phyloP scores from a whole-genome alignment of 2,797 vertebrate genomes.

The Cossypha heuglini region DNA sequence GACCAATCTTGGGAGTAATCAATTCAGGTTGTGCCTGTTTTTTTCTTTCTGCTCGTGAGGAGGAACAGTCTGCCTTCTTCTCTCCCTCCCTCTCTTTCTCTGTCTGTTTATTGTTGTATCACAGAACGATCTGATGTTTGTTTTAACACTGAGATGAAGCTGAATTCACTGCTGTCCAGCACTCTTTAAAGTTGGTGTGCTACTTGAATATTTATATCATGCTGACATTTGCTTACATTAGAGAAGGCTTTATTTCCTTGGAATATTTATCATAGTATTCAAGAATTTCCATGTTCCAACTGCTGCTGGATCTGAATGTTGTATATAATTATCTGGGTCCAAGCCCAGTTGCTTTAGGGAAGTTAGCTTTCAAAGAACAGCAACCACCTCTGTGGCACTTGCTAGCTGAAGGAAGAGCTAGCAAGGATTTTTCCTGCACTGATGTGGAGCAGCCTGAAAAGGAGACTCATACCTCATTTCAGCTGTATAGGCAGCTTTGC shows the following conservation, averaged over 20 bases:
- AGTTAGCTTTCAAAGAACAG: conserved; percentile 13
- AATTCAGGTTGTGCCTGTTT: neutral
- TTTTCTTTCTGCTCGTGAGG: neutral
- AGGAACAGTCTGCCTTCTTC: neutral
- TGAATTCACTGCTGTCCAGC: conserved; percentile 26
- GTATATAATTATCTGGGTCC: conserved; percentile 15
- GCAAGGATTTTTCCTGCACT: neutral
- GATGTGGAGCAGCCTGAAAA: neutral
- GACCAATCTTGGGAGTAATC: neutral
- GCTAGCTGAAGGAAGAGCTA: neutral
- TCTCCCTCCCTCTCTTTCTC: neutral
- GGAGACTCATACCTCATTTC: neutral
- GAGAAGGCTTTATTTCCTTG: conserved; percentile 56
- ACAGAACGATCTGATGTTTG: conserved; percentile 41
- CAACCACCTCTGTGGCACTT: neutral
- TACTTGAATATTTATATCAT: conserved; percentile 56
- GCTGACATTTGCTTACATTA: conserved; percentile 44
- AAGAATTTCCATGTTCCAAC: conserved; percentile 29
- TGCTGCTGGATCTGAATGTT: conserved; percentile 9
- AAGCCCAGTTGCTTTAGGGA: neutral
- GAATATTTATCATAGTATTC: conserved; percentile 36
- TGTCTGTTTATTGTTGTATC: conserved; percentile 49
- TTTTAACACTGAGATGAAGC: conserved; percentile 59
- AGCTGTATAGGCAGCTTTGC: neutral
- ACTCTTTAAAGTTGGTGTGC: conserved; percentile 21